phyloP scores from a whole-genome alignment of 2,113 vertebrate genomes.

The Epinephelus cyanopodus region DNA sequence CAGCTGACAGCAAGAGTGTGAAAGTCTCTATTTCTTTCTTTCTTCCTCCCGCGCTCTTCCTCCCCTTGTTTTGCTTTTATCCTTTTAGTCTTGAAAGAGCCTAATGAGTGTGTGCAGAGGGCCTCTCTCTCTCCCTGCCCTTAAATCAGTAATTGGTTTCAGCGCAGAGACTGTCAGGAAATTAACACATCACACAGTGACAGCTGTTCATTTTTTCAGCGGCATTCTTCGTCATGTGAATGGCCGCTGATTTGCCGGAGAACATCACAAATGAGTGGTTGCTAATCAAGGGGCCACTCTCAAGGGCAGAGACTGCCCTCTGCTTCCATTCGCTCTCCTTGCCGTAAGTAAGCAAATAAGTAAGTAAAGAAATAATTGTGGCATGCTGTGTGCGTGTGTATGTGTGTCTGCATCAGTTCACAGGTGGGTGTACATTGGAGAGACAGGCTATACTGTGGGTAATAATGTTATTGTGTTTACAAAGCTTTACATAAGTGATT shows the following conservation, averaged over 20 bases:
- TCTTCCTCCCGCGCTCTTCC: slow-evolving; percentile 79
- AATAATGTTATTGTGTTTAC: background rate
- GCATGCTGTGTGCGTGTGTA: slow-evolving; percentile 8
- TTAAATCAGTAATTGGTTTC: slow-evolving; percentile 99
- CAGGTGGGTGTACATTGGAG: slow-evolving; percentile 43
- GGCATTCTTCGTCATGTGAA: slow-evolving; percentile 94
- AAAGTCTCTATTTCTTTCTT: slow-evolving; percentile 67
- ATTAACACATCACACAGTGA: slow-evolving; percentile 99
- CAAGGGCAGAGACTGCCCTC: slow-evolving; percentile 77
- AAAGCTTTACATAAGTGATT: background rate
- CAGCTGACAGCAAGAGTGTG: slow-evolving; percentile 59
- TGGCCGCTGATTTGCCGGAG: slow-evolving; percentile 95
- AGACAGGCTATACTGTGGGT: background rate
- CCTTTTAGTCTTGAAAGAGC: slow-evolving; percentile 97
- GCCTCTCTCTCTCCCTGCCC: slow-evolving; percentile 94
- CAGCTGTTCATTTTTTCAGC: slow-evolving; percentile 95
- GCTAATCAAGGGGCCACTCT: slow-evolving; percentile 93
- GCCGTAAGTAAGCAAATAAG: slow-evolving; percentile 48
- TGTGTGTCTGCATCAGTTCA: slow-evolving; percentile 34
- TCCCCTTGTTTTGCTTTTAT: slow-evolving; percentile 95
- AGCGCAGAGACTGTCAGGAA: slow-evolving; percentile 98
- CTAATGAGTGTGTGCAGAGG: slow-evolving; percentile 98
- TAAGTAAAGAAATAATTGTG: slow-evolving; percentile 41
- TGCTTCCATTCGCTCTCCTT: slow-evolving; percentile 46
- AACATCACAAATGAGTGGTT: slow-evolving; percentile 98